A percentile compares a stretch with the other conserved stretches of the same genome.
phyloP scores from a whole-genome alignment of 2,888 invertebrate genomes.

The Loripinus fragilis region DNA sequence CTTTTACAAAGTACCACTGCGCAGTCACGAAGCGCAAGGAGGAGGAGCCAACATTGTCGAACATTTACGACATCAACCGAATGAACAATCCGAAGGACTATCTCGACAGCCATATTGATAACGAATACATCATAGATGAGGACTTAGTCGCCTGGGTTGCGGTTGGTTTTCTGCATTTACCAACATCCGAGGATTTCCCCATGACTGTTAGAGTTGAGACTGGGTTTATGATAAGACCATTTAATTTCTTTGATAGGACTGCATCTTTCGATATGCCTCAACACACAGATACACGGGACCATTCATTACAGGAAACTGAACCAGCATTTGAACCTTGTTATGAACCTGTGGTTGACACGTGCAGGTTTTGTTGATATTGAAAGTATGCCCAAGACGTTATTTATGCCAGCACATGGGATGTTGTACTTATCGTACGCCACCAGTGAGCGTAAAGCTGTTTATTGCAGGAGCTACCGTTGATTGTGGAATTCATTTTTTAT shows the following conservation, averaged over 20 bases:
- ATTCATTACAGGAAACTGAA: slow-evolving; percentile 38
- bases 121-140: slow-evolving; percentile 62
- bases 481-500: too few species aligned
- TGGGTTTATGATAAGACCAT: slow-evolving; percentile 64
- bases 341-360: slow-evolving; percentile 40
- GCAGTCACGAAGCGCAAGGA: slow-evolving; percentile 67
- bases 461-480: too few species aligned
- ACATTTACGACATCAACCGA: slow-evolving; percentile 38
- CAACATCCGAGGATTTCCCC: slow-evolving; percentile 68
- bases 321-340: slow-evolving; percentile 49
- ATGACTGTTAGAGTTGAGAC: slow-evolving; percentile 65
- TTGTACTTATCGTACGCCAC: too few species aligned
- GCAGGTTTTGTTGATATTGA: slow-evolving; percentile 42
- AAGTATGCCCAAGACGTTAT: too few species aligned
- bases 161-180: slow-evolving; percentile 68
- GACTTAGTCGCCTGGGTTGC: slow-evolving; percentile 69
- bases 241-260: slow-evolving; percentile 68
- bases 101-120: slow-evolving; percentile 57
- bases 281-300: slow-evolving; percentile 45
- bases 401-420: too few species aligned
- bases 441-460: too few species aligned
- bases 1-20: slow-evolving; percentile 68
- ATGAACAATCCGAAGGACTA: slow-evolving; percentile 52
- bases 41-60: slow-evolving; percentile 58
- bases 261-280: slow-evolving; percentile 67